These are phyloP conservation scores for Drosophila takahashii DNA, from an alignment of 1,140 invertebrate species.

Conservation along the genomic window DNA sequence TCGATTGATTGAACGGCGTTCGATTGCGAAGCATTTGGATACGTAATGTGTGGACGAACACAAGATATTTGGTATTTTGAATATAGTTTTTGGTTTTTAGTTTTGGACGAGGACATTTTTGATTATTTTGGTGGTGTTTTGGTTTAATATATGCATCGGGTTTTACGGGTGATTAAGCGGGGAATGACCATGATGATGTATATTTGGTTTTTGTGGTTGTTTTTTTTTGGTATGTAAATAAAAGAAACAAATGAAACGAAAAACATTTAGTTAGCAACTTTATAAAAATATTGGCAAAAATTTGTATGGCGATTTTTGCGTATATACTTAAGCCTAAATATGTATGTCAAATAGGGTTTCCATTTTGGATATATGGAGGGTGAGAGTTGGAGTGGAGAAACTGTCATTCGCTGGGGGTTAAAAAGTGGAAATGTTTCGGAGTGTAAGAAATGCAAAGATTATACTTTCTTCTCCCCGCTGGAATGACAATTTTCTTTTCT, in stretches of 20 bases:
- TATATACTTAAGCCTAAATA: conserved; percentile 52
- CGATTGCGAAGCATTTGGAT: conserved; percentile 73
- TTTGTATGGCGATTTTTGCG: conserved; percentile 47
- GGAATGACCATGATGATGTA: conserved; percentile 84
- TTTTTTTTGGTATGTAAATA: conserved; percentile 80
- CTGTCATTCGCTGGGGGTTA: conserved; percentile 16
- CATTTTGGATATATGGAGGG: conserved; percentile 9
- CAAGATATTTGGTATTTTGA: conserved; percentile 59
- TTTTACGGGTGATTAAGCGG: conserved; percentile 81
- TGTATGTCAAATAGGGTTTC: conserved; percentile 35
- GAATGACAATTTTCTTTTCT: conserved; percentile 32
- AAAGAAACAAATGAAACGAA: conserved; percentile 84
- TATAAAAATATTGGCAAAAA: conserved; percentile 63
- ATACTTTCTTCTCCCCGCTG: neutral
- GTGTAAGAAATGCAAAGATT: neutral
- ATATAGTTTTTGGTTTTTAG: conserved; percentile 53
- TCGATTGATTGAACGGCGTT: conserved; percentile 52
- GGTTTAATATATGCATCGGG: conserved; percentile 55
- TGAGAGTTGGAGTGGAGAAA: conserved; percentile 3
- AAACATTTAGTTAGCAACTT: conserved; percentile 85
- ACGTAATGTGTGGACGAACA: conserved; percentile 72
- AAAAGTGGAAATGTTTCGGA: neutral
- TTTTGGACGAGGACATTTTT: conserved; percentile 76
- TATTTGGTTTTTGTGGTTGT: conserved; percentile 43
- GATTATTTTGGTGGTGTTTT: conserved; percentile 60